Base-by-base conservation (phyloP, 2,113 vertebrate genomes). In the Hypanus sabinus region DNA sequence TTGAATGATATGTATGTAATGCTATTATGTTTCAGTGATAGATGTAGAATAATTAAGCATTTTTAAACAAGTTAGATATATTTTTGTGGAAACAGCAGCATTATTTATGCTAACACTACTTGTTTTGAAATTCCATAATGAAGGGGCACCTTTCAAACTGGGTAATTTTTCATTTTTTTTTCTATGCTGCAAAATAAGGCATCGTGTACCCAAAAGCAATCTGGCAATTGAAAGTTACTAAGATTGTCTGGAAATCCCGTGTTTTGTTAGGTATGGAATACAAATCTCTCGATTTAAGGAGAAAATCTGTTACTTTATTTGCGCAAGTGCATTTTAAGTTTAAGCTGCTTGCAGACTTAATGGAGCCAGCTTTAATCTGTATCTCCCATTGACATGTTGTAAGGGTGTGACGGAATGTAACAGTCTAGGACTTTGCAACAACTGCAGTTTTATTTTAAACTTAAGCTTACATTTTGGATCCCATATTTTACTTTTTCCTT, bases 401-500 rank as follows among this genome's bases (percentile, higher is more conserved):
- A 88, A 62, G 1, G 5, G 10, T 55, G 57, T 62, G 27, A 22
- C 55, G 57, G 83, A 24, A 62, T 30, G 27, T 11, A 88, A 88
- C 57, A 83, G 38, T 83, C 36, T 55, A 24, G 80, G 80, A 83
- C 80, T 20, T 83, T 46, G 8, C 38, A 83, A 24, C 33, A 55
- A 83, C 46, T 14, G 80, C 55, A 90, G 85, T 6, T 65, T 65
- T 87, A n/a, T 76, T 76, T 76, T 76, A 76, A n/a, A 76, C 71
- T 75, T 76, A 6, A 5, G 9, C 27, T n/a, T 76, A n/a, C 30
- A 10, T 76, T 76, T 30, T 62, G 33, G 22, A 93, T 70, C 27
- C 68, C 68, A 93, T 73, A 73, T 93, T 70, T 73, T 46, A 38
- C 18, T 93, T 38, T 71, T 93, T 93, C 46, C 27, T 73, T 93